Evolutionary conservation across 2,888 invertebrate species (phyloP).

Genomic region (Patella pellucida): DNA sequence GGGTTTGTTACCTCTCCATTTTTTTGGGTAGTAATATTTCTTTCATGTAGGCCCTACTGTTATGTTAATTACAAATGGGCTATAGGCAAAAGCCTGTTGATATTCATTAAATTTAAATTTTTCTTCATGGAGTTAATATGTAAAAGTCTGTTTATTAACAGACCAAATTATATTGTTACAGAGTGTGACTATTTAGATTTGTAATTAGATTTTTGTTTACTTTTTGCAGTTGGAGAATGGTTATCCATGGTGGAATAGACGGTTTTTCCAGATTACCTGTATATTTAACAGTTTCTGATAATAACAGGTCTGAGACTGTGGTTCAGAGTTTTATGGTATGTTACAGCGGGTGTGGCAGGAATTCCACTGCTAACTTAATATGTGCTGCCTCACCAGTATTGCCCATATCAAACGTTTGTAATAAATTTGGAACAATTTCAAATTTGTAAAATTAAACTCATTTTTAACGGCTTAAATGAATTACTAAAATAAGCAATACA

Average conservation of each 20-base stretch:
- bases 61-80: background rate
- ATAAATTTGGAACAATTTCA: too few species aligned
- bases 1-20: background rate
- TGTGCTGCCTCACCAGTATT: too few species aligned
- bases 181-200: constrained; percentile 6
- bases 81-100: background rate
- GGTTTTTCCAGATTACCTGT: constrained; percentile 7
- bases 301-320: constrained; percentile 6
- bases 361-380: too few species aligned
- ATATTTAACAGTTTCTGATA: constrained; percentile 2
- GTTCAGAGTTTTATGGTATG: background rate
- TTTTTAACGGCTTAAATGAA: too few species aligned
- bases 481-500: background rate
- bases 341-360: too few species aligned
- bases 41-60: background rate
- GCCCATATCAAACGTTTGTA: too few species aligned
- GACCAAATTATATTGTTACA: constrained; percentile 1
- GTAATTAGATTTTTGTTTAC: background rate
- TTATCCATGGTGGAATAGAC: constrained; percentile 5
- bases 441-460: too few species aligned
- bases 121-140: too few species aligned
- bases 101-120: too few species aligned
- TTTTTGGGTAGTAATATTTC: background rate
- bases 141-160: background rate
- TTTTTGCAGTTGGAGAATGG: constrained; percentile 10